These are phyloP conservation scores for Parnassius glacialis DNA, from an alignment of 2,888 invertebrate genomes.

Conservation along the genomic window DNA sequence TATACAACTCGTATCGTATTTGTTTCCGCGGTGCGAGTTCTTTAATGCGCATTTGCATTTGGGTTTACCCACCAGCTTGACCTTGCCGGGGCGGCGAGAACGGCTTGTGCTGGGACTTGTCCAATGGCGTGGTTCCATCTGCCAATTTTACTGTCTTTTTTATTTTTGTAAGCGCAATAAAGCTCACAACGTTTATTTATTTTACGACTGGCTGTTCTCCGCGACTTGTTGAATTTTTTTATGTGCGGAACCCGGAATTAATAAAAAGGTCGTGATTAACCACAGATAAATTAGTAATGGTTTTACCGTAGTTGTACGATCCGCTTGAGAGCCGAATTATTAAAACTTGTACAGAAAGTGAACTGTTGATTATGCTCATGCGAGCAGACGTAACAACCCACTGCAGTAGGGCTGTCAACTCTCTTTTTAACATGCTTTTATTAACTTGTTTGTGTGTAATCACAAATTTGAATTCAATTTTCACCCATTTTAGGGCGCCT, in stretches of 20 bases:
- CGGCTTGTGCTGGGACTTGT: slow-evolving; percentile 29
- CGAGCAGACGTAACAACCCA: slow-evolving; percentile 25
- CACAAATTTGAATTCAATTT: too few species aligned
- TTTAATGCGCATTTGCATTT: slow-evolving; percentile 49
- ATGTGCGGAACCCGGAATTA: too few species aligned
- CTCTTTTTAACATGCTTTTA: too few species aligned
- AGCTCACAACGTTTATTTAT: too few species aligned
- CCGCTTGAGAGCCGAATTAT: background rate
- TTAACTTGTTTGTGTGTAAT: too few species aligned
- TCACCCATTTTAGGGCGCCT: too few species aligned
- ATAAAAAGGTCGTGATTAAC: background rate
- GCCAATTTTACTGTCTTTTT: background rate
- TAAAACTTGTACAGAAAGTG: slow-evolving; percentile 2
- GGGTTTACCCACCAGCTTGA: slow-evolving; percentile 51
- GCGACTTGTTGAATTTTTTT: too few species aligned
- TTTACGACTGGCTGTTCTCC: too few species aligned
- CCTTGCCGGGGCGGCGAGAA: slow-evolving; percentile 38
- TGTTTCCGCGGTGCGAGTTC: slow-evolving; percentile 40
- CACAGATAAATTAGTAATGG: background rate
- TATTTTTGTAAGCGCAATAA: too few species aligned
- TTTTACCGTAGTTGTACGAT: slow-evolving; percentile 7
- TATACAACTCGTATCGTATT: slow-evolving; percentile 29
- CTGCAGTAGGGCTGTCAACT: too few species aligned
- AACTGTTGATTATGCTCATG: background rate
- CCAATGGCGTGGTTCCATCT: slow-evolving; percentile 5